phyloP scores from a whole-genome alignment of 2,888 invertebrate species.

The Vanessa cardui region DNA sequence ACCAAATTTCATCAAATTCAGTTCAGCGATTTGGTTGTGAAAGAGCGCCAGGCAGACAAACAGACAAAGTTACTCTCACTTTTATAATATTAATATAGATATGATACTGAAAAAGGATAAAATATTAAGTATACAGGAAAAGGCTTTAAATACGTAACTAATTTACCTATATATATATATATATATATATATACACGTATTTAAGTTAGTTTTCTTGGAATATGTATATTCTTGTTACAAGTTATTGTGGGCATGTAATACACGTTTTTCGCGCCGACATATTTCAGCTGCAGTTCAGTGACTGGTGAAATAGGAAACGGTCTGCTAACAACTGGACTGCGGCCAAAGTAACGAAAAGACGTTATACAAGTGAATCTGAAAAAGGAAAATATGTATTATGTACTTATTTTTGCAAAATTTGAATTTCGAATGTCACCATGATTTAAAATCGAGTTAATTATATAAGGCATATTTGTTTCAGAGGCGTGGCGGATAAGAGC shows the following conservation, averaged over 20 bases:
- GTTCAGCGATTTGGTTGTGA: no score
- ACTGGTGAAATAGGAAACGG: slow-evolving; percentile 7
- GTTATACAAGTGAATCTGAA: neutral
- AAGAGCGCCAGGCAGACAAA: no score
- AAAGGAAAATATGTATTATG: no score
- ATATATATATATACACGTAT: neutral
- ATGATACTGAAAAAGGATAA: neutral
- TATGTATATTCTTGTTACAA: neutral
- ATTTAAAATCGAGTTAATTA: no score
- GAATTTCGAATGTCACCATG: no score
- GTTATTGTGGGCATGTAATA: neutral
- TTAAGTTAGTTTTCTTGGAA: neutral
- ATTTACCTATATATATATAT: no score
- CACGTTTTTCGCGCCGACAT: neutral
- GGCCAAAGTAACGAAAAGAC: slow-evolving; percentile 3
- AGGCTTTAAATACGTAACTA: neutral
- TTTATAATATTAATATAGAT: no score
- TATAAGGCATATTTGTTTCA: no score
- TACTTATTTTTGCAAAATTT: no score
- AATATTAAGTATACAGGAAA: neutral
- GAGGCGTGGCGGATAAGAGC: no score
- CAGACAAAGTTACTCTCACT: no score
- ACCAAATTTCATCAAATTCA: no score
- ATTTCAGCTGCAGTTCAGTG: slow-evolving; percentile 6
- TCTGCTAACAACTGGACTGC: slow-evolving; percentile 12